Base-by-base conservation (phyloP, 2,797 vertebrate species). In the Acomys russatus region DNA sequence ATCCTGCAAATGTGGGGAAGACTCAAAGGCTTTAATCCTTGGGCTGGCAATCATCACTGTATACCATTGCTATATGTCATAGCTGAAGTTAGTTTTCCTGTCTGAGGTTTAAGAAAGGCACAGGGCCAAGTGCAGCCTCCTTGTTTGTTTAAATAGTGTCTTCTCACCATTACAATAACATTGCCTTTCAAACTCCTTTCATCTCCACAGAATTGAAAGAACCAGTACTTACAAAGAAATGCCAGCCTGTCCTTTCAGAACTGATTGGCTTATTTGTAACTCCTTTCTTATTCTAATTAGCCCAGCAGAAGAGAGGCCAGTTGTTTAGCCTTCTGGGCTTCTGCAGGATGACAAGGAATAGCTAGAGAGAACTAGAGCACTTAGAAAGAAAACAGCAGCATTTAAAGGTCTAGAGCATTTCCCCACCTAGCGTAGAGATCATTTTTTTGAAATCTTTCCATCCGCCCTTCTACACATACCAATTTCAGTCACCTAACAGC, bases 401-500 rank as follows among this genome's bases (percentile, higher is more conserved):
- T 97, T 97, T 96, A 96, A 97, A 97, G 95, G 96, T 97, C 97
- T 98, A 96, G 94, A 97, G 92, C 93, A 91, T 64, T 61, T 23
- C 70, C 35, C 59, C 25, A 92, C 92, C 6, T 74, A 86, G 54
- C 56, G 89, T 80, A 89, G 94, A 98, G 95, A 98, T 98, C 96
- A 97, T 98, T 97, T 97, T 97, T 96, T 98, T 97, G 97, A 98
- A 98, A 98, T 97, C 86, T 95, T 98, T 96, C 98, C 96, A 97
- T 97, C 96, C 95, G 22, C 92, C 96, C 59, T 80, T 95, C 96
- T 97, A 96, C 97, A 96, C 98, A 97, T 87, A 97, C 90, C 97
- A 98, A 98, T 98, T 98, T 98, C 97, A 97, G 97, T 97, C 98
- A 98, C 98, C 92, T 97, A 97, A 97, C 98, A 98, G 97, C 97